Evolutionary conservation across 2,797 vertebrate genomes (phyloP), one percentile per base, ranked within the genome.

Genomic region (Myotis pilosus): DNA sequence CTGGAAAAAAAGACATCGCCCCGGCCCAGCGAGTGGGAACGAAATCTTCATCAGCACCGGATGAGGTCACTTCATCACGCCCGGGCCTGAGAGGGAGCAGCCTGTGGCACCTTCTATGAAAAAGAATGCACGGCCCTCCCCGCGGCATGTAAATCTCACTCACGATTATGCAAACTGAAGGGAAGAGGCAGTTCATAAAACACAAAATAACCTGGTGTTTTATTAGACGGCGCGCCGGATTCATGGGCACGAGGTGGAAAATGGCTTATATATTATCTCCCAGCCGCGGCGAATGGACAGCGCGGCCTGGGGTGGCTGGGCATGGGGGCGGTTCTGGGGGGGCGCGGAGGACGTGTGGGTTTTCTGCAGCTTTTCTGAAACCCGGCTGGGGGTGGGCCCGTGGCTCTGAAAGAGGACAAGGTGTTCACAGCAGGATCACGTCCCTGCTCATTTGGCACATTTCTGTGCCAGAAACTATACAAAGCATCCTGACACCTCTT

Each of bases 1-100:
- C 98, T 98, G 98, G 98, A 98, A 98, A 98, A 98, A 98, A 98
- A 97, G 98, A 96, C 95, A 95, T 94, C 95, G 97, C 97, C 97
- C 91, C 87, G 95, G 96, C 97, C 95, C 97, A 98, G 98, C 96
- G 69, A 97, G 97, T 98, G 98, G 97, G 98, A 98, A 98, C 92
- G 81, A 97, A 97, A 98, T 98, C 98, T 98, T 98, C 98, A 98
- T 98, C 98, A 96, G 97, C 97, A 92, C 96, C 95, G 87, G 91
- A 96, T 86, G 97, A 97, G 98, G 96, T 97, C 96, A 94, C 97
- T 98, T 96, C 92, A 97, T 98, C 98, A 98, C n/a, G 91, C 89
- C 60, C 89, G 60, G 92, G 68, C 81, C 84, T 12, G 36, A 55
- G 94, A 87, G 96, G 0, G 91, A 89, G 95, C 95, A 87, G 97